A percentile compares a stretch with the other conserved stretches of the same genome.
Evolutionary conservation across 2,797 vertebrate genomes (phyloP).

Genomic region (Geranospiza caerulescens): DNA sequence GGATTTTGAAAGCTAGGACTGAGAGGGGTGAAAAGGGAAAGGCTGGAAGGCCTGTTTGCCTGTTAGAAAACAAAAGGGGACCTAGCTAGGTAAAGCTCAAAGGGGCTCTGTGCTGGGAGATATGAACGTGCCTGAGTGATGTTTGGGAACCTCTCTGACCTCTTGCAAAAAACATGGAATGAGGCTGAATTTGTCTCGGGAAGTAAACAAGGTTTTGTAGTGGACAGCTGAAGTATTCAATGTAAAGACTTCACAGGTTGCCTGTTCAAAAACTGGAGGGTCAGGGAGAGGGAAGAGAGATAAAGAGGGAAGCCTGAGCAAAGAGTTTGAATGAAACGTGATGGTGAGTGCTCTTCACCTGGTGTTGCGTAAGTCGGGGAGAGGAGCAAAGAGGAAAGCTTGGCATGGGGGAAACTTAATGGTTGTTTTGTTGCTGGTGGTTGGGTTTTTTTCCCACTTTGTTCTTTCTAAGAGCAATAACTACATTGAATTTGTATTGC

Average conservation of each 20-base stretch:
- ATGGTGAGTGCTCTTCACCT: background rate
- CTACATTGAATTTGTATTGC: background rate
- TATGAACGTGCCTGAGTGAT: background rate
- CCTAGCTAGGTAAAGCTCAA: background rate
- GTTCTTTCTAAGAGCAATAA: background rate
- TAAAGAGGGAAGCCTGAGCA: background rate
- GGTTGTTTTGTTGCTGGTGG: background rate
- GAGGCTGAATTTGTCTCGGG: background rate
- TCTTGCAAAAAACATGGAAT: background rate
- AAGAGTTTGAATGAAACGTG: background rate
- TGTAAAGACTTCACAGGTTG: background rate
- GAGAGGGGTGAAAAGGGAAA: background rate
- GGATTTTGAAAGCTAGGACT: background rate
- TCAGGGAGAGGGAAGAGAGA: background rate
- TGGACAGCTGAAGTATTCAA: background rate
- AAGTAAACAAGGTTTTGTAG: background rate
- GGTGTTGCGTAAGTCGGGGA: background rate
- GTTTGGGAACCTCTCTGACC: background rate
- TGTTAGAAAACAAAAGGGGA: background rate
- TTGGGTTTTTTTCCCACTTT: background rate
- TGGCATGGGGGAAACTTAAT: background rate
- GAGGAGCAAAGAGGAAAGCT: background rate
- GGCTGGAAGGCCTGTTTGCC: background rate
- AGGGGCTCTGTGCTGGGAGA: background rate
- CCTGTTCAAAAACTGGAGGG: background rate